Evolutionary conservation across 1,140 invertebrate species (phyloP).

Genomic region (Melitaea cinxia): DNA sequence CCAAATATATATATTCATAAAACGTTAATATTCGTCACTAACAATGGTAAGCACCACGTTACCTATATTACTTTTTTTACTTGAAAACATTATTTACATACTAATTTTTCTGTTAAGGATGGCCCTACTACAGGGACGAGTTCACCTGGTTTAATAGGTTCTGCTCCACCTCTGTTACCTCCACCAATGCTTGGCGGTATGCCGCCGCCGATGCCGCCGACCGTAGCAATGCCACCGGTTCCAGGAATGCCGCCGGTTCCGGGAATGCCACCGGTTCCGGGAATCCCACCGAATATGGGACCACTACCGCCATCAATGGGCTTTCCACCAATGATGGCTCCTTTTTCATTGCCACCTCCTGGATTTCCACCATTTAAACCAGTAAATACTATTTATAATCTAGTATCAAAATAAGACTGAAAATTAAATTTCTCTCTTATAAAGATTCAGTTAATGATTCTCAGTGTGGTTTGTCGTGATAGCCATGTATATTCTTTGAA

Average conservation of each 20-base stretch:
- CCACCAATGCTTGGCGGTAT: constrained; percentile 35
- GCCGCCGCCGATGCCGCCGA: constrained; percentile 56
- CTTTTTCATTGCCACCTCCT: constrained; percentile 89
- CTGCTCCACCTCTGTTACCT: constrained; percentile 50
- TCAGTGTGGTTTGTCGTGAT: background rate
- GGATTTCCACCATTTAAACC: constrained; percentile 84
- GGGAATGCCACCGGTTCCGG: constrained; percentile 58
- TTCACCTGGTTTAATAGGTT: constrained; percentile 61
- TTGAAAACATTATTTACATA: too few relatives aligned
- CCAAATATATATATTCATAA: background rate
- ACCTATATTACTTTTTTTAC: too few relatives aligned
- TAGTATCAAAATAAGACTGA: too few relatives aligned
- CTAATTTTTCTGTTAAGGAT: constrained; percentile 60
- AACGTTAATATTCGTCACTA: background rate
- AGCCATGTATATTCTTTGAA: background rate
- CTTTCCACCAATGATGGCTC: constrained; percentile 87
- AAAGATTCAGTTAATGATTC: background rate
- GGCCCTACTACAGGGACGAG: constrained; percentile 55
- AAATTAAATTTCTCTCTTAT: too few relatives aligned
- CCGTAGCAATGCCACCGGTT: constrained; percentile 66
- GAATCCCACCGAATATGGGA: constrained; percentile 62
- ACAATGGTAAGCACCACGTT: too few relatives aligned
- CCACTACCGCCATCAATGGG: constrained; percentile 83
- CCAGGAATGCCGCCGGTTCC: constrained; percentile 65
- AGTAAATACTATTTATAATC: constrained; percentile 42